Base-by-base conservation (phyloP, 2,113 vertebrate species). In the Pluvialis apricaria region DNA sequence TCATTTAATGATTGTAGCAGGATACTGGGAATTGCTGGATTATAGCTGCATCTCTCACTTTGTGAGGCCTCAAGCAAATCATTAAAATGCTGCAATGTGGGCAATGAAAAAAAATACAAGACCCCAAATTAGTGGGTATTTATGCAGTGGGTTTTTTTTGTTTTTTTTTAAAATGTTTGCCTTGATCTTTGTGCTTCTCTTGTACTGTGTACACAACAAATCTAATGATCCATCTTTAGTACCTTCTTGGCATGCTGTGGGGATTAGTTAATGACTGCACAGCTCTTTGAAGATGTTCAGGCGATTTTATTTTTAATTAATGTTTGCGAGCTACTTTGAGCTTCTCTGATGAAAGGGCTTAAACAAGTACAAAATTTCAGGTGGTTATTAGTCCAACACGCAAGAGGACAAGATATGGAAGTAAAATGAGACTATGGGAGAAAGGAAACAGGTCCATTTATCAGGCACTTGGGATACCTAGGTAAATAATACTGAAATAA, bases 271-370 rank as follows among this genome's bases (percentile, higher is more conserved):
- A 96, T 94, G 85, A 94, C 79, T 86, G 66, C 71, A 62, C 38
- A 65, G 83, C 64, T 91, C 92, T 96, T 85, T 97, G 93, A 96
- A 96, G 92, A 91, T 73, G 45, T 28, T 76, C 28, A 1, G 58
- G 73, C 92, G 87, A 64, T 91, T 95, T 87, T 88, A 85, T 77
- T 95, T 96, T 88, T 85, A 90, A 96, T 91, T 94, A 94, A 95
- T 86, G 54, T 78, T 90, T 95, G 71, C 83, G 89, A 96, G 81
- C 92, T 93, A 82, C 65, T 96, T 91, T 47, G 73, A 66, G 92
- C 73, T 94, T 42, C 88, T 82, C 79, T 85, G 83, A 91, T 91
- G 95, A 94, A 94, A 95, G 78, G 52, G 66, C 80, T 91, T 73
- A 72, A 90, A 90, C 17, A 82, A 86, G 38, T 61, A 77, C 44